phyloP scores from a whole-genome alignment of 2,113 vertebrate species.

The Tretioscincus oriximinensis region DNA sequence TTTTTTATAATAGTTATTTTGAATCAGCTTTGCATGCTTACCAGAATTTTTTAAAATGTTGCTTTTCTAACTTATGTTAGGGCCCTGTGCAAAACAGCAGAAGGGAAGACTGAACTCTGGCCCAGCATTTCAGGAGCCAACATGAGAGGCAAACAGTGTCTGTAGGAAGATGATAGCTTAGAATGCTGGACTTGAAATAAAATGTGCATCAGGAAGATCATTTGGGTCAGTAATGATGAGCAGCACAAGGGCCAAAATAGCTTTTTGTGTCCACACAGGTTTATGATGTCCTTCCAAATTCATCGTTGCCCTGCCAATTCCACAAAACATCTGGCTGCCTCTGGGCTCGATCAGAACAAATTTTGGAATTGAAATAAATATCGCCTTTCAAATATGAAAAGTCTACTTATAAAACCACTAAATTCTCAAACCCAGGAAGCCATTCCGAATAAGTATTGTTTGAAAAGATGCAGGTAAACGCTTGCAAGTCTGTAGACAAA shows the following conservation, averaged over 20 bases:
- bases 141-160: neutral
- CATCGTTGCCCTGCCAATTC: neutral
- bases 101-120: neutral
- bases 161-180: neutral
- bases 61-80: too few species aligned
- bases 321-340: neutral
- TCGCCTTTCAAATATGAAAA: neutral
- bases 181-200: neutral
- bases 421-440: neutral
- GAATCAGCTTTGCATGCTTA: neutral
- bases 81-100: neutral
- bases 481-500: too few species aligned
- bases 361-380: neutral
- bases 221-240: neutral
- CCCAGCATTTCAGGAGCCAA: neutral
- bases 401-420: neutral
- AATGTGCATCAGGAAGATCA: neutral
- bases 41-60: too few species aligned
- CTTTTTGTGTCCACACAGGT: neutral
- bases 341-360: neutral
- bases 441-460: neutral
- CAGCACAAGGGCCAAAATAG: neutral
- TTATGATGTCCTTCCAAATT: conserved; percentile 2
- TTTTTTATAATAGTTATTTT: too few species aligned
- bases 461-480: neutral